Conservation (phyloP, 1,140 invertebrate species). For the Camponotus vicinus region DNA sequence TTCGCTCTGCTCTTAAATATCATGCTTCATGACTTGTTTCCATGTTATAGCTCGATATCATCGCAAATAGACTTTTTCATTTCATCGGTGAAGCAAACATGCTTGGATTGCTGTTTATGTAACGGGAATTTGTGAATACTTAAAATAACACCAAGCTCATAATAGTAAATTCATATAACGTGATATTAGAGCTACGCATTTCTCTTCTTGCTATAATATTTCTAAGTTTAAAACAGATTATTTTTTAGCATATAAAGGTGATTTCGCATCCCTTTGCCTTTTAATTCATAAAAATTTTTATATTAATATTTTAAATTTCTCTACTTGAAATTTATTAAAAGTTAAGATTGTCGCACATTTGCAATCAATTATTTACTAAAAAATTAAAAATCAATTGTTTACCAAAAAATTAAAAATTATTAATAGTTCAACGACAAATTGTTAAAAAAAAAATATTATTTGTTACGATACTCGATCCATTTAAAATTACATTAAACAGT, state of each 20-base stretch:
- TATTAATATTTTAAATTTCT: not conserved
- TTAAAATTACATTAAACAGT: not conserved
- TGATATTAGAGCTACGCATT: not conserved
- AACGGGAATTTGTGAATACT: not conserved
- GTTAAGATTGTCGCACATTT: not conserved
- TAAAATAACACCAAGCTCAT: not conserved
- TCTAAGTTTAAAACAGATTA: not conserved
- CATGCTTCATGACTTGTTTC: conserved; percentile 43
- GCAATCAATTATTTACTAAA: not conserved
- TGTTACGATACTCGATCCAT: not conserved
- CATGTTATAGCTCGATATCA: conserved; percentile 11
- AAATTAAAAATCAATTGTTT: not conserved
- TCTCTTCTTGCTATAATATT: not conserved
- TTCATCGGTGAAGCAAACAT: not conserved
- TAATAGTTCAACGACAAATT: not conserved
- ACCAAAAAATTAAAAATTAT: not conserved
- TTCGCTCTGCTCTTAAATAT: conserved; percentile 57
- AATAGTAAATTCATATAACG: not conserved
- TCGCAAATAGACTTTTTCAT: not conserved
- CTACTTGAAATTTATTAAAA: not conserved
- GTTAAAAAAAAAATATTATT: not conserved
- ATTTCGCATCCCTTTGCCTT: not conserved
- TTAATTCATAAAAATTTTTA: not conserved
- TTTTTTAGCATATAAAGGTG: not conserved
- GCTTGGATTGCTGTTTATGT: conserved; percentile 11